phyloP scores from a whole-genome alignment of 1,140 invertebrate genomes.

The Phymorhynchus buccinoides region DNA sequence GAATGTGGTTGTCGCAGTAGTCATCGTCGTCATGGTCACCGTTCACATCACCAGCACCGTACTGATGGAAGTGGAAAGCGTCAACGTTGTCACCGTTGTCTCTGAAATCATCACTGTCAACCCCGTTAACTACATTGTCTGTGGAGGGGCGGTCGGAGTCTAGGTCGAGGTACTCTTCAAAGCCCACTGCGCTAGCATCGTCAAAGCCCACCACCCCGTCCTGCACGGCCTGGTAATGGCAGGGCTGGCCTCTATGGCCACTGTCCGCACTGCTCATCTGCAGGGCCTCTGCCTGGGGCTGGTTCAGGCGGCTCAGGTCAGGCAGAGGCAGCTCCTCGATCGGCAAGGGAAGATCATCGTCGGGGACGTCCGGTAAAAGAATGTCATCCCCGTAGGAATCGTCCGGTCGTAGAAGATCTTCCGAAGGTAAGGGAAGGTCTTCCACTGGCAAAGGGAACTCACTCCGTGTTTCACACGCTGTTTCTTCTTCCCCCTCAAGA shows the following conservation, averaged over 20 bases:
- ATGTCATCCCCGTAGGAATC: slow-evolving; percentile 7
- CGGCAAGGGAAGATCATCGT: slow-evolving; percentile 19
- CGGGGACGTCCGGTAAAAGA: slow-evolving; percentile 10
- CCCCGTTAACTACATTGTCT: not conserved
- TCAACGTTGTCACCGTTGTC: not conserved
- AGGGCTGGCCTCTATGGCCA: not conserved
- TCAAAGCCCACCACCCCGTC: slow-evolving; percentile 5
- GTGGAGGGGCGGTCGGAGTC: not conserved
- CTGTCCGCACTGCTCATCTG: slow-evolving; percentile 19
- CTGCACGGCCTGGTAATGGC: not conserved
- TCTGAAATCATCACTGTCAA: not conserved
- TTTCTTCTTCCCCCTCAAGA: not conserved
- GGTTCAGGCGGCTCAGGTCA: not conserved
- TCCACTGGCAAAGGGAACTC: not conserved
- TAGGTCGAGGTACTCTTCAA: not conserved
- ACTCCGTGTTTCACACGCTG: not conserved
- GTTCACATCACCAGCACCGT: slow-evolving; percentile 4
- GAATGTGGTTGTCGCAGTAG: slow-evolving; percentile 27
- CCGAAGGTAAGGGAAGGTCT: slow-evolving; percentile 12
- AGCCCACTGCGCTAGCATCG: not conserved
- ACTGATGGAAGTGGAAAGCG: not conserved
- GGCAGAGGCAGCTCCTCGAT: slow-evolving; percentile 21
- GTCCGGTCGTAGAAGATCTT: not conserved
- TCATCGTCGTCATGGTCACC: not conserved
- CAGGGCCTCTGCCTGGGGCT: slow-evolving; percentile 14